Percentiles rank a stretch among this genome's conserved stretches.
phyloP scores from a whole-genome alignment of 2,113 vertebrate species.

The Canis aureus region DNA sequence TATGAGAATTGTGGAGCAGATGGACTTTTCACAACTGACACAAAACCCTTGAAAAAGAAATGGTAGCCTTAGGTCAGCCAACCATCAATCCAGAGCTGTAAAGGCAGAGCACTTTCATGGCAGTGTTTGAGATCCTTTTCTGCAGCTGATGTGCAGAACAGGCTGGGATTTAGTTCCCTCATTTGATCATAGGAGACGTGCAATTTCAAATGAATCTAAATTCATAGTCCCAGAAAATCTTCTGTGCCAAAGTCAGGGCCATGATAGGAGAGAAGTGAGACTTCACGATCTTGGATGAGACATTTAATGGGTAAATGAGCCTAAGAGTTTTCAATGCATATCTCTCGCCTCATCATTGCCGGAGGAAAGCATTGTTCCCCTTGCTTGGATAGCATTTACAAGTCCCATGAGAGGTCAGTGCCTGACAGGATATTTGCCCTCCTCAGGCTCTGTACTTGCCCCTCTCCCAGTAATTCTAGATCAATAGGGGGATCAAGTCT shows the following conservation, averaged over 20 bases:
- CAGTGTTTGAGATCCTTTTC: not conserved
- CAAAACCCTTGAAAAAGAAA: conserved; percentile 54
- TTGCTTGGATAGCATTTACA: not conserved
- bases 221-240: not conserved
- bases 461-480: not conserved
- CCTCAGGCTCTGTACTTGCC: not conserved
- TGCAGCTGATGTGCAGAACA: not conserved
- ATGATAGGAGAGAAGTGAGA: not conserved
- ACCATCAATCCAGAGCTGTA: not conserved
- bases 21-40: conserved; percentile 29
- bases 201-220: not conserved
- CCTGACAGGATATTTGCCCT: not conserved
- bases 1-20: conserved; percentile 18
- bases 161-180: not conserved
- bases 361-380: not conserved
- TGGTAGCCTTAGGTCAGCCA: not conserved
- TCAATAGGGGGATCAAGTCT: not conserved
- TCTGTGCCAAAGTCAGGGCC: not conserved
- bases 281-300: not conserved
- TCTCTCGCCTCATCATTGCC: fast-evolving
- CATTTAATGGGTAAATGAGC: not conserved
- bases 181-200: not conserved
- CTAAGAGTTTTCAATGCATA: not conserved
- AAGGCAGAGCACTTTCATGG: not conserved
- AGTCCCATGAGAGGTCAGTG: not conserved